Base-by-base conservation (phyloP, 2,113 vertebrate genomes). In the Chamaea fasciata region DNA sequence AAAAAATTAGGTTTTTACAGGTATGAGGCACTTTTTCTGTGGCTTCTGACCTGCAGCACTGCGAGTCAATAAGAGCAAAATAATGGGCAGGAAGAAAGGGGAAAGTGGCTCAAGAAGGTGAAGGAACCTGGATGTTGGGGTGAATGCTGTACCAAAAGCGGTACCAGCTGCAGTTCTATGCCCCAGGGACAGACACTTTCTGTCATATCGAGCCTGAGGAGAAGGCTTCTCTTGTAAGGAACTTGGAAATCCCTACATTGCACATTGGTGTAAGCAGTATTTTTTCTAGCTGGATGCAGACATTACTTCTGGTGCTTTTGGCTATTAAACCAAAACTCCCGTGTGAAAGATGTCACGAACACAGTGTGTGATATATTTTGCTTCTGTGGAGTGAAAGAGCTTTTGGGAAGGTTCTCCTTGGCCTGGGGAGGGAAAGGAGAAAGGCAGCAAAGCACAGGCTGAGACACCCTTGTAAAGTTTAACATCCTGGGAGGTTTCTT, bases 241-340 rank as follows among this genome's bases (percentile, higher is more conserved):
- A 28, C 22, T 27, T n/a, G 46, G 27, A 50, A 77, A 41, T 83
- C 3, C 5, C n/a, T 70, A 1, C 37, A 6, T 33, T 37, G 18
- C 37, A 62, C 14, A 1, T 23, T 52, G 53, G 23, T 59, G 15
- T 3, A 35, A 44, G 22, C 6, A 39, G 1, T 0, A 33, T 42
- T 35, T 81, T 82, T 84, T 46, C 53, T 23, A 39, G 52, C 33
- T 75, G 60, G 47, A 53, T 47, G 42, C 47, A 77, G 49, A 17
- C 8, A 12, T 77, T 42, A 33, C 26, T 62, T 24, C n/a, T 46
- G 44, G 53, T 68, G 42, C 20, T 41, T 39, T 71, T 35, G 41
- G 21, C 31, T 31, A 8, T 57, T 31, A 53, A 73, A 52, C n/a
- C 18, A 62, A 75, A 39, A 33, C 56, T 44, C 50, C 47, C 4